Conservation (phyloP, 2,797 vertebrate genomes). For the Balearica regulorum region DNA sequence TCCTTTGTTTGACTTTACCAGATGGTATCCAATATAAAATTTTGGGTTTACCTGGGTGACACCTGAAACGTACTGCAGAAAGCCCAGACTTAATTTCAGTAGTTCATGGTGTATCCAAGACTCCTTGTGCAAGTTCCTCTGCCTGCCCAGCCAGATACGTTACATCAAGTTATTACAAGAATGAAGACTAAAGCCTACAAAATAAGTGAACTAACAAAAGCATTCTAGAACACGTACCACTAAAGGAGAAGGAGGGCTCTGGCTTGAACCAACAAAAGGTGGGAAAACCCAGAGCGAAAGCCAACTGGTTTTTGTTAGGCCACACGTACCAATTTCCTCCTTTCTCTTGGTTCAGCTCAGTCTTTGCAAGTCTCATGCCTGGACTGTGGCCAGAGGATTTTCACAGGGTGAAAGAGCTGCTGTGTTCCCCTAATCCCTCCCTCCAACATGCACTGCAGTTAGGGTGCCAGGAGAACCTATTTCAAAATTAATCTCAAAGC, state of each 20-base stretch:
- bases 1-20: not conserved
- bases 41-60: not conserved
- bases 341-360: not conserved
- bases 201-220: not conserved
- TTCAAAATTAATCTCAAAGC: not conserved
- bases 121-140: not conserved
- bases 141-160: not conserved
- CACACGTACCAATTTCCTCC: not conserved
- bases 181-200: not conserved
- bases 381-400: constrained; percentile 6
- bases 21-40: not conserved
- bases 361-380: not conserved
- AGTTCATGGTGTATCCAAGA: not conserved
- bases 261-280: not conserved
- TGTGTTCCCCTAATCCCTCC: constrained; percentile 32
- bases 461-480: not conserved
- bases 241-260: not conserved
- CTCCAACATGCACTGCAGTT: not conserved
- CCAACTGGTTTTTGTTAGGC: not conserved
- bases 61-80: not conserved
- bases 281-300: not conserved
- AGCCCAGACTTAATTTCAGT: not conserved
- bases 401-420: constrained; percentile 28
- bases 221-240: not conserved
- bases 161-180: not conserved